These are phyloP conservation scores for Coendou prehensilis DNA, from an alignment of 2,797 vertebrate genomes.

Conservation along the genomic window DNA sequence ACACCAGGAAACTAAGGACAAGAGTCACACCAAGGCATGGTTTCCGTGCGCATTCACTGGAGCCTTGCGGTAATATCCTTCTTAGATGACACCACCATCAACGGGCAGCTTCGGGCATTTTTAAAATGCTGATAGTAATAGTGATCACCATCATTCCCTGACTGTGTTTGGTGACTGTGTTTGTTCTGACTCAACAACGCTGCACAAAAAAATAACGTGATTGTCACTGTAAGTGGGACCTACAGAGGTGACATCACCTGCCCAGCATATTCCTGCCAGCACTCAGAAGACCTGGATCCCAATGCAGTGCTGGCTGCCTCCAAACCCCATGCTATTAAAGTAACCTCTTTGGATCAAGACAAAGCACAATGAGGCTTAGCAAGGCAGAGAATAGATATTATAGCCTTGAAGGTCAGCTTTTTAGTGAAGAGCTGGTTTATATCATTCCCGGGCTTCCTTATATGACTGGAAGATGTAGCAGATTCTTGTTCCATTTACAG, in stretches of 20 bases:
- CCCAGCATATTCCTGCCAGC: rapidly evolving
- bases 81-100: rapidly evolving
- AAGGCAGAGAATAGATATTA: too few species aligned
- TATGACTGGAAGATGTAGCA: rapidly evolving
- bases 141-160: rapidly evolving
- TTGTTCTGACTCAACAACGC: background rate
- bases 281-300: background rate
- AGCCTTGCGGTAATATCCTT: rapidly evolving
- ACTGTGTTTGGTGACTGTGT: rapidly evolving
- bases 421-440: rapidly evolving
- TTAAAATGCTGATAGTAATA: background rate
- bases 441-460: background rate
- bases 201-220: background rate
- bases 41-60: background rate
- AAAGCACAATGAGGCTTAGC: background rate
- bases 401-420: background rate
- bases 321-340: background rate
- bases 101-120: background rate
- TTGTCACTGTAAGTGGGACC: background rate
- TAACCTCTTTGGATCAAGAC: background rate
- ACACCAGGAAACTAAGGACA: background rate
- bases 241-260: background rate
- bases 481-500: rapidly evolving
- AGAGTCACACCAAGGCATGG: too few species aligned
- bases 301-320: too few species aligned